Evolutionary conservation across 2,888 invertebrate genomes (phyloP).

Genomic region (Holacanthella duospinosa): DNA sequence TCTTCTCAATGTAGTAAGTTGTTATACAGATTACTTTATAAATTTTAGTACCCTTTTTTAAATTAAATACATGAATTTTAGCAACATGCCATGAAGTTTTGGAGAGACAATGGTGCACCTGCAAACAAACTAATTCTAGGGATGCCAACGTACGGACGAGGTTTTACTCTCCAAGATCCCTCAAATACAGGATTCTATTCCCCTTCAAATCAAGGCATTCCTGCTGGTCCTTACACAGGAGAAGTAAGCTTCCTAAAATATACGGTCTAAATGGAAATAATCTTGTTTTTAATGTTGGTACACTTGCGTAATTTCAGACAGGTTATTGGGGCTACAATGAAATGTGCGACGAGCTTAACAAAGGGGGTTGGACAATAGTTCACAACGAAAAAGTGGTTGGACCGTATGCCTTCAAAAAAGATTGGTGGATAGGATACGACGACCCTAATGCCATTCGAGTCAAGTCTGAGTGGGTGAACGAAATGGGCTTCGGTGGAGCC

Average conservation of each 20-base stretch:
- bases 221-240: conserved; percentile 41
- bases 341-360: conserved; percentile 21
- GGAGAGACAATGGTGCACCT: conserved; percentile 19
- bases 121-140: conserved; percentile 20
- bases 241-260: conserved; percentile 28
- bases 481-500: conserved; percentile 25
- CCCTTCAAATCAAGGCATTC: conserved; percentile 41
- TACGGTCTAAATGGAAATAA: too few species aligned
- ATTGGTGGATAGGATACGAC: conserved; percentile 20
- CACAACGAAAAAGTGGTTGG: conserved; percentile 8
- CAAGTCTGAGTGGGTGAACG: conserved; percentile 22
- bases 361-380: conserved; percentile 14
- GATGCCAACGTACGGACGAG: conserved; percentile 42
- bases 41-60: too few species aligned
- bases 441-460: conserved; percentile 15
- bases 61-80: neutral
- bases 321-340: conserved; percentile 42
- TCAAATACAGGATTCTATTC: conserved; percentile 45
- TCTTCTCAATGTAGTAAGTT: neutral
- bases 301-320: conserved; percentile 16
- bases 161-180: conserved; percentile 44
- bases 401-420: conserved; percentile 13
- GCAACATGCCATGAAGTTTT: conserved; percentile 16
- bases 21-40: too few species aligned
- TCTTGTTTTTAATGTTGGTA: too few species aligned